Evolutionary conservation across 2,888 invertebrate genomes (phyloP), one percentile per base, ranked within the genome.

Genomic region (Stratiomys singularior): DNA sequence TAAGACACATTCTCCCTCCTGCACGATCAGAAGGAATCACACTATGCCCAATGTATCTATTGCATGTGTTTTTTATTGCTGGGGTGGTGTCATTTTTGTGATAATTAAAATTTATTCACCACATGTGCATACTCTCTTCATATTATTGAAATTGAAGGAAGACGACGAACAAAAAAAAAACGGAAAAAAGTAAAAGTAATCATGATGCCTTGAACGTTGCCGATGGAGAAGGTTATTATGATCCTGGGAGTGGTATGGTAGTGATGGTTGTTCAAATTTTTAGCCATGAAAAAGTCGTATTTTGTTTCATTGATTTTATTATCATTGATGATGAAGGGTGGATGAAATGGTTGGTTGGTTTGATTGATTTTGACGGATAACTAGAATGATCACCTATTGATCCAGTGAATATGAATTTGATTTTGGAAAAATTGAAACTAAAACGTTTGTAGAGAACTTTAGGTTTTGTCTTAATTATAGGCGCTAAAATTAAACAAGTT

Each of bases 31-130:
- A 37, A 37, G 37, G 9, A 37, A 37, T 37, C 9, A 37, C 37
- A 37, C 3, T 37, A 37, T 37, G 3, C 37, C 37, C 37, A 37
- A 37, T 37, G 37, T 37, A 37, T 37, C 37, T 37, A 37, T 37
- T 37, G 37, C 37, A 37, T 37, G 37, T 37, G 37, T 37, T 60
- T 60, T 25, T 76, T 66, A 15, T 63, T 76, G 11, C 58, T 63
- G 66, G 77, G 76, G 69, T 77, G 79, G 77, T 79, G 77, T 79
- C 79, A 79, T 76, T 79, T 78, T 77, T 77, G 76, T 77, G 76
- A 71, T 79, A 79, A 79, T 79, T 79, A 79, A 77, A 79, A 79
- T 79, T 79, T 79, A 79, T 79, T 77, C 77, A 76, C 79, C 79
- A 79, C 79, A 79, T 77, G 77, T 79, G 79, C 30, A 15, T 25